Evolutionary conservation across 2,888 invertebrate genomes (phyloP), one percentile per base, ranked within the genome.

Genomic region (Periphyllus acericola): DNA sequence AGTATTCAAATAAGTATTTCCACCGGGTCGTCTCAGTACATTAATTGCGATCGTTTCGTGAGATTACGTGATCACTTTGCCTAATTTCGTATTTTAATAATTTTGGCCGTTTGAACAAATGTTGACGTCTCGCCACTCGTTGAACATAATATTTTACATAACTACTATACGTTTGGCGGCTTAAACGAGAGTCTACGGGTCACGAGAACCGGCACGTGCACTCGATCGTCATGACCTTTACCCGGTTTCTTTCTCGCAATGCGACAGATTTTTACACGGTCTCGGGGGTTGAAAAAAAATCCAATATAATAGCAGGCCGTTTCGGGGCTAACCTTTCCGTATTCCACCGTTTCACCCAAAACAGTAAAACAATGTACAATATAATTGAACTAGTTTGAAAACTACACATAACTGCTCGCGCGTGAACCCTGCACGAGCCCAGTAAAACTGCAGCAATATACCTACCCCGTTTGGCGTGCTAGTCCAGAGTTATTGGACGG

Each of bases 341-440:
- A 4, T 60, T 6, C 60, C 46, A 14, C 3, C 14, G 46, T 46
- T 46, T 46, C 46, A 14, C 46, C 14, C 14, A 46, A 46, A 46
- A 46, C 46, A 14, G 14, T 46, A 46, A 46, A 46, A 46, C 46
- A 2, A 46, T 14, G 3, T 14, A 60, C 25, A 60, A 21, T 25
- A 76, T 76, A 46, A 76, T 76, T 76, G 29, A 76, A 76, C 76
- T 46, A 76, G 76, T 76, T 76, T 29, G 76, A 29, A 76, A 76
- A 76, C 46, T 46, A 29, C 76, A 25, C 60, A 25, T 21, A 60
- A 76, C 29, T 29, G 46, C 46, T 76, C 46, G 46, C 46, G 46
- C 46, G 25, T 46, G 40, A 75, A 40, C 36, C n/a, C 14, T 25
- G n/a, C n/a, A 74, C 36, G 25, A 36, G n/a, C n/a, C n/a, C 36